Conservation (phyloP, 2,797 vertebrate species). For the Agapornis canus region DNA sequence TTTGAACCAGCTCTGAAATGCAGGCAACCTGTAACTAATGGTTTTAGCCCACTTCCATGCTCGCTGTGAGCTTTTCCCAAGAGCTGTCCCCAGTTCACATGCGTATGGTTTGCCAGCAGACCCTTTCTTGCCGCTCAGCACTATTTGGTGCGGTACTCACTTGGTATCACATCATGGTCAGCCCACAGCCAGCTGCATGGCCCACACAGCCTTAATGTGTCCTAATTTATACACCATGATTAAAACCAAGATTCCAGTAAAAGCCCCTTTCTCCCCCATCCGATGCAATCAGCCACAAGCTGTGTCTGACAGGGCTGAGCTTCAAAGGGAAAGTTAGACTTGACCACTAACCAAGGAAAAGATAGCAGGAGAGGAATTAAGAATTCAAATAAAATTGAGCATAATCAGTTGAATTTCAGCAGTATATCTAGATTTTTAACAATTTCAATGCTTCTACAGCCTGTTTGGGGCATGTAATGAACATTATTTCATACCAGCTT, state of each 20-base stretch:
- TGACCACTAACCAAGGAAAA: slow-evolving; percentile 2
- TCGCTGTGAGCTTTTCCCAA: background rate
- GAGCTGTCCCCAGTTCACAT: background rate
- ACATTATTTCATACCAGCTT: background rate
- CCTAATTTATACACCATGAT: background rate
- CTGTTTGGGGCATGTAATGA: background rate
- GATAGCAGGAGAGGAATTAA: slow-evolving; percentile 11
- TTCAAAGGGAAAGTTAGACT: background rate
- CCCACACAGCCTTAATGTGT: background rate
- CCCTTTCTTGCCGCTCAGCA: background rate
- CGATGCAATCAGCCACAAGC: slow-evolving; percentile 45
- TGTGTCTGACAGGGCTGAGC: background rate
- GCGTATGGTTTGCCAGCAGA: background rate
- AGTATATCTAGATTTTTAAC: background rate
- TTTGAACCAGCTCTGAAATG: background rate
- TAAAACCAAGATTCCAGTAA: background rate
- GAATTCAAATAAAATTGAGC: background rate
- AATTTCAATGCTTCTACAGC: background rate
- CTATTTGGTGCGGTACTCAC: background rate
- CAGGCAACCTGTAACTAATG: background rate
- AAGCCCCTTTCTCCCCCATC: background rate
- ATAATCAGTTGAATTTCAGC: background rate
- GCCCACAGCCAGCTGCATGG: background rate
- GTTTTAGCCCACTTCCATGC: background rate
- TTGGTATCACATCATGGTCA: background rate